These are phyloP conservation scores for Drosophila ficusphila DNA, from an alignment of 1,140 invertebrate species.

Conservation along the genomic window DNA sequence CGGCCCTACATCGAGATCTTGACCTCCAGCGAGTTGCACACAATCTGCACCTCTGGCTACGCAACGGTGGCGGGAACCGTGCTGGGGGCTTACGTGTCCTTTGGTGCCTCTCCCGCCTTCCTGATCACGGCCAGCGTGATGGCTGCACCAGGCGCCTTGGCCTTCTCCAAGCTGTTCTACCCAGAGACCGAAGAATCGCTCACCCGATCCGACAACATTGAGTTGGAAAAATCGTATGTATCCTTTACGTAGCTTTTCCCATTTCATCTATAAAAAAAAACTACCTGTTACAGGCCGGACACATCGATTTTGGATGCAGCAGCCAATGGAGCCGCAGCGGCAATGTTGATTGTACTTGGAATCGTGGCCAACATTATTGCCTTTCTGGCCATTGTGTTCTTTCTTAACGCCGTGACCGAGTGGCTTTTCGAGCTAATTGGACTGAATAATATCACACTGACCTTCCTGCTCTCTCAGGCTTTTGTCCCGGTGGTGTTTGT, in stretches of 20 bases:
- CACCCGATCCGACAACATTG: constrained; percentile 88
- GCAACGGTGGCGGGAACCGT: constrained; percentile 96
- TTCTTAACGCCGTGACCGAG: constrained; percentile 90
- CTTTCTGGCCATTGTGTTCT: constrained; percentile 93
- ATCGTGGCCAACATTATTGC: constrained; percentile 96
- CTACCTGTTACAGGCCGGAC: constrained; percentile 87
- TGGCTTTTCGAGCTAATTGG: constrained; percentile 92
- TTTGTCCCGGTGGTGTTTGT: constrained; percentile 92
- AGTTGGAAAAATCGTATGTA: constrained; percentile 87
- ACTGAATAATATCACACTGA: constrained; percentile 85
- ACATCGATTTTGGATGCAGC: constrained; percentile 93
- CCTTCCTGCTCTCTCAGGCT: constrained; percentile 90
- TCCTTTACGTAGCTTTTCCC: neutral
- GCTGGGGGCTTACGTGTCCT: constrained; percentile 94
- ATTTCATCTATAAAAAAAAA: neutral
- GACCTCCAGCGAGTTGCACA: constrained; percentile 95
- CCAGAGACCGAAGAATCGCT: constrained; percentile 92
- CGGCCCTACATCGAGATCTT: constrained; percentile 90
- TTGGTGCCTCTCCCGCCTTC: constrained; percentile 92
- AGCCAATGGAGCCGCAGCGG: constrained; percentile 91
- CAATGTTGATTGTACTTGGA: constrained; percentile 90
- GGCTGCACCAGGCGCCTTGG: constrained; percentile 95
- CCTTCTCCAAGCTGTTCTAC: constrained; percentile 93
- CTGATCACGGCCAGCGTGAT: constrained; percentile 95
- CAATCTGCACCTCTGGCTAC: constrained; percentile 96